Percentiles rank a stretch among this genome's conserved stretches.
Evolutionary conservation across 2,113 vertebrate genomes (phyloP).

Genomic region (Leptocoma aspasia): DNA sequence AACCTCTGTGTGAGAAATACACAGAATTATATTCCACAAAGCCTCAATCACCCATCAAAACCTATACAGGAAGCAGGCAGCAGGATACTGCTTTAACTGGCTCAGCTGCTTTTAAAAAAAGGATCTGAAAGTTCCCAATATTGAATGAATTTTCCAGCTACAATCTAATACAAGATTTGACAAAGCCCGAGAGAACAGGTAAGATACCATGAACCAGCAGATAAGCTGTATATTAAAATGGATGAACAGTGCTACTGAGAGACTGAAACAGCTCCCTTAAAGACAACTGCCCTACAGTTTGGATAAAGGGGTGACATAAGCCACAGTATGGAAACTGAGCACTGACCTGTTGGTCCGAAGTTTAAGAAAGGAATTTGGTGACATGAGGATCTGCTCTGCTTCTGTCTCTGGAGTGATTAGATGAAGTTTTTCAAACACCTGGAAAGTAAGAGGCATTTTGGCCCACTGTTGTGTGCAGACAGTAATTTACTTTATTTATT

Average conservation of each 20-base stretch:
- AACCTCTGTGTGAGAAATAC: neutral
- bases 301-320: neutral
- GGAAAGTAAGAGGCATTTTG: constrained; percentile 8
- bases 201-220: neutral
- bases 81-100: neutral
- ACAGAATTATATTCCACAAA: neutral
- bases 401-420: constrained; percentile 81
- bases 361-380: constrained; percentile 76
- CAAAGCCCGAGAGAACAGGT: neutral
- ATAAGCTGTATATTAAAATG: neutral
- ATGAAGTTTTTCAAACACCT: constrained; percentile 91
- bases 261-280: neutral
- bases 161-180: neutral
- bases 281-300: neutral
- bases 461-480: neutral
- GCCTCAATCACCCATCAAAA: neutral
- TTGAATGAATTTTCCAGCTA: neutral
- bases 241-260: neutral
- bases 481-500: neutral
- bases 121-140: neutral
- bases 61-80: neutral
- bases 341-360: constrained; percentile 78
- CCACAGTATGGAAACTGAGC: neutral
- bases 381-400: constrained; percentile 82
- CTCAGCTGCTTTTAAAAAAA: neutral